Evolutionary conservation across 2,888 invertebrate species (phyloP), one percentile per base, ranked within the genome.

Genomic region (Stenodema calcarata): DNA sequence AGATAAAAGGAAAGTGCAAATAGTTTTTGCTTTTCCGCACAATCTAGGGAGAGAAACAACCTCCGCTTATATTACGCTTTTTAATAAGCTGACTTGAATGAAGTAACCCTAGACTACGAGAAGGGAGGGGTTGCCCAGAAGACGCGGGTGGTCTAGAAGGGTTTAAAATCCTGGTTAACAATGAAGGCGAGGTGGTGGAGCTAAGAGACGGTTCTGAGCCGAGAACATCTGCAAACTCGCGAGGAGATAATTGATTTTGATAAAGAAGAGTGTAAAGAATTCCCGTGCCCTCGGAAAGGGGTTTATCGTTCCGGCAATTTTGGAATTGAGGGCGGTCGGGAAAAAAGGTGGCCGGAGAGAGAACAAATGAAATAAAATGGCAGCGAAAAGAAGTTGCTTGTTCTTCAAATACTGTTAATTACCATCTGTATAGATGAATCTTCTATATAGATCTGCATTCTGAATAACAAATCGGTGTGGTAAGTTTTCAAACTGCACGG

Each of bases 61-160:
- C 62, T 23, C 62, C 78, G 78, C 78, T 78, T 78, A 78, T 78
- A 78, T 78, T 78, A 78, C 78, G 78, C 18, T 78, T 78, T 78
- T 78, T 78, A 78, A 78, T 78, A 78, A 78, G 78, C 78, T 78
- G 78, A 44, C 78, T 78, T 78, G 78, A 78, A 78, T 78, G 78
- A 44, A 62, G 78, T 78, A 78, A 78, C 78, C 78, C 78, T 62
- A 23, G 11, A 23, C 9, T 0, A 18, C 0, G 23, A 1, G 62
- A 23, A 3, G 23, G 27, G 23, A 23, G 62, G 62, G 18, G 50
- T 50, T n/a, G n/a, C 50, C 50, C 9, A 62, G 62, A 62, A 62
- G 62, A 62, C 62, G 47, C 47, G 1, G 12, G 12, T 47, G 62
- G 62, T 62, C 23, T 62, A 23, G 23, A 62, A 23, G 62, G 62